phyloP scores from a whole-genome alignment of 2,113 vertebrate species.

The Oxygymnocypris stewartii region DNA sequence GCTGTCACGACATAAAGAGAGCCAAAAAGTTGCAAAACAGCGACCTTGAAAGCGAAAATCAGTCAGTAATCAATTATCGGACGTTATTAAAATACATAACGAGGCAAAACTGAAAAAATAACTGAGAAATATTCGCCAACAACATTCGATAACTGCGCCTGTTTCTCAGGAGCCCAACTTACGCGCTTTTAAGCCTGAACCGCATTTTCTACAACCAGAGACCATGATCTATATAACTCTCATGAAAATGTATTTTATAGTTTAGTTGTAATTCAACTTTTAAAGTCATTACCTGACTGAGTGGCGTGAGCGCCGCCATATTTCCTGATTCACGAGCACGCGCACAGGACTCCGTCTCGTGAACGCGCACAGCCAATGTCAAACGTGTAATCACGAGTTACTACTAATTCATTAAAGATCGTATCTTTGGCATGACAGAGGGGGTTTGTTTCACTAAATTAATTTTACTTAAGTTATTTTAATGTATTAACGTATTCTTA shows the following conservation, averaged over 20 bases:
- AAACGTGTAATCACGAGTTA: not conserved
- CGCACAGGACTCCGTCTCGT: slow-evolving; percentile 50
- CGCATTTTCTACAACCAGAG: not conserved
- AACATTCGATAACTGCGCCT: not conserved
- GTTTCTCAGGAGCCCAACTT: too few species aligned
- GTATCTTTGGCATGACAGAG: not conserved
- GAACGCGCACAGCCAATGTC: not conserved
- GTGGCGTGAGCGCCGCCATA: slow-evolving; percentile 90
- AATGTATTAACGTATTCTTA: not conserved
- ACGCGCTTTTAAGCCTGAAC: not conserved
- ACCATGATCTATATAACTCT: not conserved
- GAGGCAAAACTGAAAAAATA: not conserved
- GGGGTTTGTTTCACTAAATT: not conserved
- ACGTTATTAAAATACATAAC: not conserved
- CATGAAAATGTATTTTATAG: not conserved
- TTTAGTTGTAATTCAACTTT: slow-evolving; percentile 32
- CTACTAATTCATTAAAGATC: not conserved
- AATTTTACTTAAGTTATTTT: not conserved
- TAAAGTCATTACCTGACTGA: slow-evolving; percentile 81
- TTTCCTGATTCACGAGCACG: slow-evolving; percentile 76
- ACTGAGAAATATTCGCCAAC: not conserved
- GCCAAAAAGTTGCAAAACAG: slow-evolving; percentile 7
- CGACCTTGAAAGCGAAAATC: too few species aligned
- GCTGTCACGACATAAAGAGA: not conserved
- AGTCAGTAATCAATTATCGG: not conserved